A percentile compares a stretch with the other conserved stretches of the same genome.
Conservation (phyloP, 1,140 invertebrate genomes). For the Prorops nasuta region DNA sequence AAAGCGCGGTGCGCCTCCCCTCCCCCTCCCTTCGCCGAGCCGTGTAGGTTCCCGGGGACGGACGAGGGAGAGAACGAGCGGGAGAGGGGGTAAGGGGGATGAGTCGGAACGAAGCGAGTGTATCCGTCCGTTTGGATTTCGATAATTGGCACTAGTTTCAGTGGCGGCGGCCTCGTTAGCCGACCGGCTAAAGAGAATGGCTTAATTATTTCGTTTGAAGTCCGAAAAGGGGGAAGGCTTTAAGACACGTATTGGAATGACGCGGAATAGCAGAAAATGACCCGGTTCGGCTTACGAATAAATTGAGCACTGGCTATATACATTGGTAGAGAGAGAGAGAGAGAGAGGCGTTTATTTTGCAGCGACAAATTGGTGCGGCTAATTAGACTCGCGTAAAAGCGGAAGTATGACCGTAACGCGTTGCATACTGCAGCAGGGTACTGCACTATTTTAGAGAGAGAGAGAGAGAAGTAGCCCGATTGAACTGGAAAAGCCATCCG, state of each 20-base stretch:
- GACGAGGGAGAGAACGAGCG: slow-evolving; percentile 1
- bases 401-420: slow-evolving; percentile 27
- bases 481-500: too few species aligned
- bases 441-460: too few species aligned
- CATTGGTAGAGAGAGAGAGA: slow-evolving; percentile 9
- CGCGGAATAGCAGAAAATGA: neutral
- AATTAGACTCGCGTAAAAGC: slow-evolving; percentile 44
- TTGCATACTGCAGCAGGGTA: too few species aligned
- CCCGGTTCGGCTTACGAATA: neutral
- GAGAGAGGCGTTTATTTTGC: slow-evolving; percentile 45
- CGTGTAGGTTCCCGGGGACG: neutral
- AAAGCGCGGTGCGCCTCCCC: slow-evolving; percentile 3
- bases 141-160: slow-evolving; percentile 53
- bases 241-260: slow-evolving; percentile 1
- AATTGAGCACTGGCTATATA: neutral
- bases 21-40: neutral
- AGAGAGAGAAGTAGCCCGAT: too few species aligned
- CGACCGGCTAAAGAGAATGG: slow-evolving; percentile 45
- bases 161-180: slow-evolving; percentile 41
- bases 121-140: slow-evolving; percentile 44
- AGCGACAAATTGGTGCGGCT: slow-evolving; percentile 48
- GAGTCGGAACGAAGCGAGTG: slow-evolving; percentile 16
- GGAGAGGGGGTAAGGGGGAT: slow-evolving; percentile 1
- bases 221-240: slow-evolving; percentile 35
- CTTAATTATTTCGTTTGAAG: slow-evolving; percentile 58